Evolutionary conservation across 2,113 vertebrate genomes (phyloP).

Genomic region (Cebus imitator): DNA sequence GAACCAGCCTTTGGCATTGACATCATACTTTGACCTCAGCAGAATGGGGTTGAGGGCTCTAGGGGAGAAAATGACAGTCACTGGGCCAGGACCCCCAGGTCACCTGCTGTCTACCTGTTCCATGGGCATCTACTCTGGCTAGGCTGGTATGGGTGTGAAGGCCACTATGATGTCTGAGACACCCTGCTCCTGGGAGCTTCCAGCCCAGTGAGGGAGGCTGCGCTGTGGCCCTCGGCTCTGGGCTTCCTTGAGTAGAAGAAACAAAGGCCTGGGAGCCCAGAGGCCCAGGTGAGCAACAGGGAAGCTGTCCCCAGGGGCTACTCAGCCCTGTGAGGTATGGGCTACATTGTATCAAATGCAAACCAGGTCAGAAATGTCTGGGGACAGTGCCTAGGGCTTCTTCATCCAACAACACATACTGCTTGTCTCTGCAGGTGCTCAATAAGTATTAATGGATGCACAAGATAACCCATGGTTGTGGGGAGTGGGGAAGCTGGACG

Average conservation of each 20-base stretch:
- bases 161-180: accelerated
- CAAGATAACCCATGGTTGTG: no score
- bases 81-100: not conserved
- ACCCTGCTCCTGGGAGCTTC: no score
- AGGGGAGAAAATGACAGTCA: no score
- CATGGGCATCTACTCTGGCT: not conserved
- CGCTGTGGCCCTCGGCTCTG: no score
- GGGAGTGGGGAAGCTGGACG: no score
- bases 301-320: not conserved
- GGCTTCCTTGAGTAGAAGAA: not conserved
- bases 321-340: accelerated
- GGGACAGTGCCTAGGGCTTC: no score
- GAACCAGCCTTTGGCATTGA: not conserved
- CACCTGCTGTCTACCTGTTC: not conserved
- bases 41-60: not conserved
- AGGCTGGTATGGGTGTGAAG: not conserved
- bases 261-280: not conserved
- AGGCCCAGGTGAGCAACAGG: not conserved
- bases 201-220: not conserved
- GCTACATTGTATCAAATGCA: not conserved
- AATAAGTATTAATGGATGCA: accelerated
- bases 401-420: accelerated
- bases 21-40: no score
- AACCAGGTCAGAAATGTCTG: not conserved
- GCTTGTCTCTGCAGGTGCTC: not conserved